A percentile compares a stretch with the other conserved stretches of the same genome.
Conservation (phyloP, 2,888 invertebrate genomes). For the Tipula vernalis region DNA sequence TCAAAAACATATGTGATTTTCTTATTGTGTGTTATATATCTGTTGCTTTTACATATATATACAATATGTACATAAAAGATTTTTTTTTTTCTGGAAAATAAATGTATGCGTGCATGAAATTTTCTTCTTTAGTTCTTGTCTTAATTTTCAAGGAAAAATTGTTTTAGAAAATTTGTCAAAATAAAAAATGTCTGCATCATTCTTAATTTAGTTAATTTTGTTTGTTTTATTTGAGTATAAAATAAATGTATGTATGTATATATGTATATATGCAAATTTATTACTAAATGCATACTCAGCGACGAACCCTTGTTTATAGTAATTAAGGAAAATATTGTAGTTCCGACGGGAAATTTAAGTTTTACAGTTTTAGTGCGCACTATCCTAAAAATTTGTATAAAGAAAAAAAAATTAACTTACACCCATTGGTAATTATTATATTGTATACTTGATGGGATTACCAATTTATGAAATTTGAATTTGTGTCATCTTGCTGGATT, state of each 20-base stretch:
- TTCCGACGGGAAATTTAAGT: not conserved
- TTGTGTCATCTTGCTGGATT: no score
- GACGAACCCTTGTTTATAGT: not conserved
- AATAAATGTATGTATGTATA: not conserved
- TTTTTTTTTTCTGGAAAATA: not conserved
- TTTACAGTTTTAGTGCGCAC: not conserved
- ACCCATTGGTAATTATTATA: no score
- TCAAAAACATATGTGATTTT: slow-evolving; percentile 4
- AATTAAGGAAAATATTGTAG: not conserved
- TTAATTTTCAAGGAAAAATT: not conserved
- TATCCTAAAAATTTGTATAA: no score
- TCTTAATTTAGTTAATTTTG: not conserved
- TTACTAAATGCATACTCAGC: not conserved
- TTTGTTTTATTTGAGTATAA: not conserved
- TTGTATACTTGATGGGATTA: no score
- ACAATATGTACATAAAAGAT: not conserved
- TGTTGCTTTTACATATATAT: not conserved
- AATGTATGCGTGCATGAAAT: not conserved
- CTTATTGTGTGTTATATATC: not conserved
- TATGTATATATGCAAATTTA: not conserved
- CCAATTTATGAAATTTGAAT: no score
- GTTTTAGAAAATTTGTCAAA: not conserved
- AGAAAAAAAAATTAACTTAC: no score
- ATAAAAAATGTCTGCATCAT: not conserved
- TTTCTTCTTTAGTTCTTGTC: not conserved